Conservation (phyloP, 2,888 invertebrate species). For the Steinernema hermaphroditum region DNA sequence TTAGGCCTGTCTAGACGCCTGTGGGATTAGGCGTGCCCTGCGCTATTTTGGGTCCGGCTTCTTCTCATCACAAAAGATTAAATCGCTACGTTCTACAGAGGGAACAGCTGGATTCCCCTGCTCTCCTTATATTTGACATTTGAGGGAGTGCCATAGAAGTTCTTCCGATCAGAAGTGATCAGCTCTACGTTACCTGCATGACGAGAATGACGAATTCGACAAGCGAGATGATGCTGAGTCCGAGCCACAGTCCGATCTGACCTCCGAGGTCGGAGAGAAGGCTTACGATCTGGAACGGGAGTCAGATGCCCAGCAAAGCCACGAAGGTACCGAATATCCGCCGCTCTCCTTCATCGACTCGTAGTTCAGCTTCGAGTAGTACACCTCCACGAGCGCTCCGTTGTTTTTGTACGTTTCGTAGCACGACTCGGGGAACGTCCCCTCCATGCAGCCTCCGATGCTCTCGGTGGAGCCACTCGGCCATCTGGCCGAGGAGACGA, state of each 20-base stretch:
- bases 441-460: constrained; percentile 40
- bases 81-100: no score
- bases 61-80: no score
- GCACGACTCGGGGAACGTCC: constrained; percentile 35
- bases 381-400: constrained; percentile 42
- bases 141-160: no score
- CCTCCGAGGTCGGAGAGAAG: constrained; percentile 42
- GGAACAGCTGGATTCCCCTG: no score
- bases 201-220: constrained; percentile 38
- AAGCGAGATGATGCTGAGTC: constrained; percentile 40
- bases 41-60: no score
- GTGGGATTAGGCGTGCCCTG: no score
- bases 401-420: constrained; percentile 34
- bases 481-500: constrained; percentile 43
- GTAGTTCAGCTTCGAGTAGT: constrained; percentile 43
- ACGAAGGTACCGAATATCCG: constrained; percentile 36
- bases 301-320: neutral
- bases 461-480: constrained; percentile 33
- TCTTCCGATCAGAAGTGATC: neutral
- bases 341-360: constrained; percentile 40
- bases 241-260: constrained; percentile 43
- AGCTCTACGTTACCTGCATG: constrained; percentile 36
- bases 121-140: no score
- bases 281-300: constrained; percentile 33
- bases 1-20: no score